Evolutionary conservation across 1,140 invertebrate genomes (phyloP).

Genomic region (Drosophila eugracilis): DNA sequence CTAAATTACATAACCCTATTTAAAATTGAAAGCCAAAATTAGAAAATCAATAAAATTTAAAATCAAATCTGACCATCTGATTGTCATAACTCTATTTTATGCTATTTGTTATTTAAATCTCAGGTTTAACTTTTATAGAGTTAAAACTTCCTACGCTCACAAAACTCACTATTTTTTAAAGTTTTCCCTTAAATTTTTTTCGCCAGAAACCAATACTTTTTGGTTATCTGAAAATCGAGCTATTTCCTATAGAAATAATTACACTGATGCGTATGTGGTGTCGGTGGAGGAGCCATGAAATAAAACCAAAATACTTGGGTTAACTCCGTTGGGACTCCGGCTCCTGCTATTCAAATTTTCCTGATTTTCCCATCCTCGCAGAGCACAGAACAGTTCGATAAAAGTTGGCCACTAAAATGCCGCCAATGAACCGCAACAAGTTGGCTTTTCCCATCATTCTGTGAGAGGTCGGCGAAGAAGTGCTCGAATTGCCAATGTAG

Average conservation of each 20-base stretch:
- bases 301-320: constrained; percentile 20
- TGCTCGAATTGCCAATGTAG: neutral
- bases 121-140: no score
- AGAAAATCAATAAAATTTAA: no score
- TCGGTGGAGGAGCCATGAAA: neutral
- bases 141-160: no score
- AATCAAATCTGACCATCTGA: no score
- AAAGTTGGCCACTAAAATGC: constrained; percentile 37
- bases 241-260: constrained; percentile 7
- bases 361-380: neutral
- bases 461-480: neutral
- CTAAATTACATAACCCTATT: no score
- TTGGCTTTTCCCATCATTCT: constrained; percentile 18
- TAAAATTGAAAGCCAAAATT: no score
- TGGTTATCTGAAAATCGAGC: constrained; percentile 8
- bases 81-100: no score
- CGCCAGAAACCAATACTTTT: neutral
- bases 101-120: no score
- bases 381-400: constrained; percentile 10
- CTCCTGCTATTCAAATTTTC: constrained; percentile 1
- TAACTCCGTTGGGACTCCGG: neutral
- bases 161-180: no score
- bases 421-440: constrained; percentile 42
- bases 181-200: neutral
- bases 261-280: neutral